These are phyloP conservation scores for Bombus turneri DNA, from an alignment of 1,140 invertebrate genomes.

Conservation along the genomic window DNA sequence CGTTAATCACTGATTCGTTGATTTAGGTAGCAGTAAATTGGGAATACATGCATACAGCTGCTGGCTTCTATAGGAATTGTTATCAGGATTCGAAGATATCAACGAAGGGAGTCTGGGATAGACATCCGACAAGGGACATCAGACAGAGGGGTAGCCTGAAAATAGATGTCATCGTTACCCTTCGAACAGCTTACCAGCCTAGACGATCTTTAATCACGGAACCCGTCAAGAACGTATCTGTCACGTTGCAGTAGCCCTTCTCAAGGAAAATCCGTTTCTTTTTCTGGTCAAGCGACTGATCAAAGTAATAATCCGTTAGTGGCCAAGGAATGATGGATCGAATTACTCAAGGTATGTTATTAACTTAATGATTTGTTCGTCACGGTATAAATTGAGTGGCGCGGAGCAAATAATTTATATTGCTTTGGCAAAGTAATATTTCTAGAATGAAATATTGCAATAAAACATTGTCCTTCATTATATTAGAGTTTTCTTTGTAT, in stretches of 20 bases:
- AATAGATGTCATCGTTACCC: slow-evolving; percentile 50
- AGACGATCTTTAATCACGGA: slow-evolving; percentile 44
- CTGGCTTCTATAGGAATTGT: slow-evolving; percentile 25
- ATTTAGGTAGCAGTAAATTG: slow-evolving; percentile 10
- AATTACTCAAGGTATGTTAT: neutral
- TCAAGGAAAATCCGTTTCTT: slow-evolving; percentile 26
- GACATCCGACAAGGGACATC: slow-evolving; percentile 47
- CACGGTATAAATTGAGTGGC: neutral
- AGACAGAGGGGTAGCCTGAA: slow-evolving; percentile 10
- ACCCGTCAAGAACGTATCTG: slow-evolving; percentile 38
- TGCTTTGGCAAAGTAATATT: neutral
- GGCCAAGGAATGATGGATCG: slow-evolving; percentile 21
- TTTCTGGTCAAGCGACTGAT: neutral
- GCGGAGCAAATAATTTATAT: neutral
- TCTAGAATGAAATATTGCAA: neutral
- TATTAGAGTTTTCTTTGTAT: too few species aligned
- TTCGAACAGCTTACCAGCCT: neutral
- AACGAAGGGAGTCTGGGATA: slow-evolving; percentile 15
- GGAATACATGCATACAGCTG: slow-evolving; percentile 14
- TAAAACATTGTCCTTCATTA: too few species aligned
- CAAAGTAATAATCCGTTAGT: neutral
- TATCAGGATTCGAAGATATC: slow-evolving; percentile 36
- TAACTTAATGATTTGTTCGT: neutral
- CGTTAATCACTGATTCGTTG: slow-evolving; percentile 14
- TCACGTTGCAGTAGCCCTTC: slow-evolving; percentile 10